Evolutionary conservation across 2,113 vertebrate genomes (phyloP).

Genomic region (Baryphthengus martii): DNA sequence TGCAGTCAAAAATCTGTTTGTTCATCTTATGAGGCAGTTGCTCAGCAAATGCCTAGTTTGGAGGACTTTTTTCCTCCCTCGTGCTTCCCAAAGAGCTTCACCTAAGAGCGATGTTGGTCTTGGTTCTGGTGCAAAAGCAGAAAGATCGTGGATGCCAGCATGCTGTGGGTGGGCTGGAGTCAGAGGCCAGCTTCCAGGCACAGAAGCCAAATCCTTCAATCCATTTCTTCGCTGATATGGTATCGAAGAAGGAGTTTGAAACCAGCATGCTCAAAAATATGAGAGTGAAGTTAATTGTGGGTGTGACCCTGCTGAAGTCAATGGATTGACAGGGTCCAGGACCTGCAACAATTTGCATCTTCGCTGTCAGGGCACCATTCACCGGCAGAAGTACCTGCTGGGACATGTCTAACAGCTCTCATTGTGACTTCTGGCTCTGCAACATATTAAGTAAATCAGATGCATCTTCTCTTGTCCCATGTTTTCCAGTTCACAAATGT

Average conservation of each 20-base stretch:
- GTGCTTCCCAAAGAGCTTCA: background rate
- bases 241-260: background rate
- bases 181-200: background rate
- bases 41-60: background rate
- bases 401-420: background rate
- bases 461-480: background rate
- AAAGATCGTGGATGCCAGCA: background rate
- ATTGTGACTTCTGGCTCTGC: background rate
- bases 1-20: background rate
- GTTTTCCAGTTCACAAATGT: background rate
- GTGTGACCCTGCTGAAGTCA: background rate
- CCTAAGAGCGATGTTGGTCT: background rate
- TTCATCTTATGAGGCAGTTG: background rate
- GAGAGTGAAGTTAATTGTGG: background rate
- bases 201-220: background rate
- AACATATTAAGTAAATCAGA: background rate
- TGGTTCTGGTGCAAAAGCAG: background rate
- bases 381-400: background rate
- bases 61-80: rapidly evolving
- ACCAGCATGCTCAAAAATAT: background rate
- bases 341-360: background rate
- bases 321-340: background rate
- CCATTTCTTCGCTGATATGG: background rate
- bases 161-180: background rate
- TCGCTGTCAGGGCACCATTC: background rate